Evolutionary conservation across 2,888 invertebrate species (phyloP).

Genomic region (Cephus nigrinus): DNA sequence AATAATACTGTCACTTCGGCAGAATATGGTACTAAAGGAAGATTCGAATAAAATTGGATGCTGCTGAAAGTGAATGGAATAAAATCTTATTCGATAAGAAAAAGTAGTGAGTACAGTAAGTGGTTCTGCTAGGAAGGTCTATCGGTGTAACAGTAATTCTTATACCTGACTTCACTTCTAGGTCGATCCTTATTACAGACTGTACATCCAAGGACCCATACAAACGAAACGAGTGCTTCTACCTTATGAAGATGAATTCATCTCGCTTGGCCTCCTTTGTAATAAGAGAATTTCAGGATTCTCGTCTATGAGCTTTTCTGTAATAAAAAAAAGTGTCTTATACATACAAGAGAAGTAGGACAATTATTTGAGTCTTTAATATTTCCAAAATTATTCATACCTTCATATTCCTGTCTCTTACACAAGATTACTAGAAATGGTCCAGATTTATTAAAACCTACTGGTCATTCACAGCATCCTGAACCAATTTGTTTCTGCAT

Average conservation of each 20-base stretch:
- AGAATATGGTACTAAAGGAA: not conserved
- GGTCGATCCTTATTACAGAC: not conserved
- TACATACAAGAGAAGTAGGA: not conserved
- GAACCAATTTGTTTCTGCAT: not conserved
- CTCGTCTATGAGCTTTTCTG: not conserved
- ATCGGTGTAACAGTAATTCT: not conserved
- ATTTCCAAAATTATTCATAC: not conserved
- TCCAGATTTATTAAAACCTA: not conserved
- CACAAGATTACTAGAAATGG: not conserved
- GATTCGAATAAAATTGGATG: not conserved
- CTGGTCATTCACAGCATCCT: not conserved
- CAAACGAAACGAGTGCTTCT: not conserved
- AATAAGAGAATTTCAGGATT: not conserved
- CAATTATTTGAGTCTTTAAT: not conserved
- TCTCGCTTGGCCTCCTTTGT: not conserved
- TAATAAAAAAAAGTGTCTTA: not conserved
- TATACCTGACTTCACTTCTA: not conserved
- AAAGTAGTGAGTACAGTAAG: not conserved
- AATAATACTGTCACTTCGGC: not conserved
- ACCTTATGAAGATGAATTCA: not conserved
- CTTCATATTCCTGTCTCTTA: not conserved
- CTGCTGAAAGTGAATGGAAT: not conserved
- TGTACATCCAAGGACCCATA: not conserved
- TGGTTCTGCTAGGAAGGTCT: not conserved
- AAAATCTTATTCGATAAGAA: not conserved